Conservation (phyloP, 1,140 invertebrate species). For the Anthonomus grandis region DNA sequence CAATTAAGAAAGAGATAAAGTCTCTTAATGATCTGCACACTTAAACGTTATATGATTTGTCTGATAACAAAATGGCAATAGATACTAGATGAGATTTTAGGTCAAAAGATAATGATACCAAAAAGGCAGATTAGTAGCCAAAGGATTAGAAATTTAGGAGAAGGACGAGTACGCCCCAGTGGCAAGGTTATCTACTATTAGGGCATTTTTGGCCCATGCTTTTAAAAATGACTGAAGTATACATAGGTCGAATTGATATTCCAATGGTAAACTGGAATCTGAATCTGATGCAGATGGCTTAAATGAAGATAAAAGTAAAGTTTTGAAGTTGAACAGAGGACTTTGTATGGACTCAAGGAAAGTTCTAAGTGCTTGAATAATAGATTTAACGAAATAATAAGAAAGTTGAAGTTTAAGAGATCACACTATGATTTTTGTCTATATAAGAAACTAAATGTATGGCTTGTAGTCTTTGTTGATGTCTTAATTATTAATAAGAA, state of each 20-base stretch:
- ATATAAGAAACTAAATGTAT: too few relatives aligned
- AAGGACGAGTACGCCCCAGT: constrained; percentile 46
- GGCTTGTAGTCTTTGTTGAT: constrained; percentile 19
- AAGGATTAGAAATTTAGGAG: constrained; percentile 49
- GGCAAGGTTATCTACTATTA: constrained; percentile 33
- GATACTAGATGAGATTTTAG: constrained; percentile 6
- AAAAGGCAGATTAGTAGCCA: constrained; percentile 43
- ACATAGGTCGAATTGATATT: constrained; percentile 46
- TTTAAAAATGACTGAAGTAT: constrained; percentile 13
- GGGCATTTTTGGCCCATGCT: constrained; percentile 30
- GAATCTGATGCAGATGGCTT: constrained; percentile 47
- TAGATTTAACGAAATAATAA: background rate
- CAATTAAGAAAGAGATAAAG: constrained; percentile 36
- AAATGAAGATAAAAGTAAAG: constrained; percentile 19
- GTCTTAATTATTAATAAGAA: constrained; percentile 10
- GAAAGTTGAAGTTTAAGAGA: too few relatives aligned
- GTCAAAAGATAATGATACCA: constrained; percentile 6
- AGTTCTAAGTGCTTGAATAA: constrained; percentile 47
- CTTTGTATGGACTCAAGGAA: constrained; percentile 52
- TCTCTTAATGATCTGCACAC: constrained; percentile 38
- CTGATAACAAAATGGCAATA: constrained; percentile 18
- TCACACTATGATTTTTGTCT: too few relatives aligned
- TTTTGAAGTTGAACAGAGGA: constrained; percentile 33
- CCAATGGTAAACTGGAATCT: constrained; percentile 48
- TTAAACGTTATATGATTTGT: background rate